Percentiles rank a stretch among this genome's conserved stretches.
These are phyloP conservation scores for Plebejus melissa DNA, from an alignment of 2,888 invertebrate genomes.

Conservation along the genomic window DNA sequence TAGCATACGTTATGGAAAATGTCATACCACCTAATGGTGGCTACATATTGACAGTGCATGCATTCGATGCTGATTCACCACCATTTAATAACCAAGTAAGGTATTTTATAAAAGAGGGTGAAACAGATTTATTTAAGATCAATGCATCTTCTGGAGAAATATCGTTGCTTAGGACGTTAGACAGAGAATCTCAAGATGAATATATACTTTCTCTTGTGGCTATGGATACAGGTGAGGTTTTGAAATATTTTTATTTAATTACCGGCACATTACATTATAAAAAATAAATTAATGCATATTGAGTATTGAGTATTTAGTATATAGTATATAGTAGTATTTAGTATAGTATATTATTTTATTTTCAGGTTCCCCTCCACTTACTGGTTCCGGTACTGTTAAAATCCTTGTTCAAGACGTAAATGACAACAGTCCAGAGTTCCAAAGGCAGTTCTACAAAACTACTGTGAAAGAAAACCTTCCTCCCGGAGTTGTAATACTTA, in stretches of 20 bases:
- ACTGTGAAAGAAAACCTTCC: slow-evolving; percentile 90
- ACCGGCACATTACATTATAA: no score
- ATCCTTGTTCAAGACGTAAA: slow-evolving; percentile 96
- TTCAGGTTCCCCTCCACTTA: slow-evolving; percentile 93
- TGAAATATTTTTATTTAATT: background rate
- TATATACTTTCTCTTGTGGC: slow-evolving; percentile 92
- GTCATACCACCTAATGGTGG: slow-evolving; percentile 89
- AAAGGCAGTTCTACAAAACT: slow-evolving; percentile 87
- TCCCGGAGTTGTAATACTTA: slow-evolving; percentile 86
- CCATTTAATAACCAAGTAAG: slow-evolving; percentile 94
- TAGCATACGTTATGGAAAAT: slow-evolving; percentile 96
- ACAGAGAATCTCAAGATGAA: slow-evolving; percentile 90
- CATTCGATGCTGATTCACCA: slow-evolving; percentile 94
- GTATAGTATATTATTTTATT: no score
- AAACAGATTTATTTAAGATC: slow-evolving; percentile 93
- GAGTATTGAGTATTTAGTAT: no score
- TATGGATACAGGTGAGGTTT: slow-evolving; percentile 90
- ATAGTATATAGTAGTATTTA: no score
- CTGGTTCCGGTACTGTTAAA: slow-evolving; percentile 93
- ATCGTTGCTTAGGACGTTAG: slow-evolving; percentile 88
- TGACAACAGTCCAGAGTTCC: slow-evolving; percentile 94
- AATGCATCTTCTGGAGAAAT: slow-evolving; percentile 96
- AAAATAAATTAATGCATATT: no score
- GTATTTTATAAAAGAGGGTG: slow-evolving; percentile 96
- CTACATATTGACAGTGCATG: slow-evolving; percentile 89